These are phyloP conservation scores for Tetragonula clypearis DNA, from an alignment of 1,140 invertebrate species.

Conservation along the genomic window DNA sequence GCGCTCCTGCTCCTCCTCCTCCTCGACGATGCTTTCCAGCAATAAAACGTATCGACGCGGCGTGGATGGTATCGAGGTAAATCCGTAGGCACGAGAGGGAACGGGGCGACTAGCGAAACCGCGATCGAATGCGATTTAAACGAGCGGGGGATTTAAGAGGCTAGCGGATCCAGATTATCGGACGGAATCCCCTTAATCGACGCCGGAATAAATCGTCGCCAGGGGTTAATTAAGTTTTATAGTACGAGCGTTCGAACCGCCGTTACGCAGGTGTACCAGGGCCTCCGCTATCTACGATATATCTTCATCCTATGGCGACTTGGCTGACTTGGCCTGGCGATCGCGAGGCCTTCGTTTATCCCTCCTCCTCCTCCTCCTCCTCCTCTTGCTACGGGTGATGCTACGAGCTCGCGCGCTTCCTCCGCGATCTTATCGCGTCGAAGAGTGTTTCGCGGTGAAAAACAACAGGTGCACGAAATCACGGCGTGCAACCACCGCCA, in stretches of 20 bases:
- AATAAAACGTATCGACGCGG: slow-evolving; percentile 15
- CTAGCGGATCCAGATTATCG: slow-evolving; percentile 59
- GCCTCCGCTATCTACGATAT: slow-evolving; percentile 63
- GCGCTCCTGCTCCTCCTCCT: background rate
- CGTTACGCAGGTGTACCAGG: slow-evolving; percentile 56
- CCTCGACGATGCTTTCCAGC: background rate
- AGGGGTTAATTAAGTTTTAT: slow-evolving; percentile 69
- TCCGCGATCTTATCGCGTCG: slow-evolving; percentile 54
- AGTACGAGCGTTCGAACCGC: slow-evolving; percentile 24
- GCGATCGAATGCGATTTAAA: slow-evolving; percentile 27
- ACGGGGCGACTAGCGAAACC: slow-evolving; percentile 17
- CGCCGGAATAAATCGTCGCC: slow-evolving; percentile 57
- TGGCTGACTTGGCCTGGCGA: slow-evolving; percentile 23
- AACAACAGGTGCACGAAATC: slow-evolving; percentile 70
- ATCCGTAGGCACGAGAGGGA: background rate
- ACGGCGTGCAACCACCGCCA: slow-evolving; percentile 12
- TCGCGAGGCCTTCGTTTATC: background rate
- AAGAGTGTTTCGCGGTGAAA: slow-evolving; percentile 37
- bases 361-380: too few species aligned
- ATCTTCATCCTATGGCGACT: slow-evolving; percentile 60
- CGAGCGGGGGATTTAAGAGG: slow-evolving; percentile 21
- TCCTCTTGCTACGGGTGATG: too few species aligned
- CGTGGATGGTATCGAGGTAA: background rate
- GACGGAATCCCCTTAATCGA: slow-evolving; percentile 52
- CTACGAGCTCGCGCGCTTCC: background rate